Conservation (phyloP, 2,797 vertebrate genomes). For the Chanos chanos region DNA sequence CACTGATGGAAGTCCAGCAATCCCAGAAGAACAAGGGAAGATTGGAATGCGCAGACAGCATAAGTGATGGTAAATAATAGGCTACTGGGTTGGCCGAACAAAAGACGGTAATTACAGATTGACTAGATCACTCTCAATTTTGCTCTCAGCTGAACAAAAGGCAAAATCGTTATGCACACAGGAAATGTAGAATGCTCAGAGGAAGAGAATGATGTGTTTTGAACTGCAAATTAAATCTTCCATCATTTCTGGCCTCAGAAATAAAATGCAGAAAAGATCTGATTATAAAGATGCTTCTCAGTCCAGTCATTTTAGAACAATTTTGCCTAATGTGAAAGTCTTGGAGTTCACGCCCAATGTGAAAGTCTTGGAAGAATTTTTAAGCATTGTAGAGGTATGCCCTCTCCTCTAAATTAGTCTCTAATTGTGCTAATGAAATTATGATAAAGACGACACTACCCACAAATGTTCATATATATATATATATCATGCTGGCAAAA, state of each 20-base stretch:
- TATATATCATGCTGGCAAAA: too few relatives aligned
- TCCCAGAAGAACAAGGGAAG: not conserved
- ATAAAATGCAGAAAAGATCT: constrained; percentile 30
- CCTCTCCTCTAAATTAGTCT: too few relatives aligned
- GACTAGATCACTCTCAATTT: constrained; percentile 61
- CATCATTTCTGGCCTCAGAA: constrained; percentile 13
- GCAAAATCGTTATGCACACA: constrained; percentile 53
- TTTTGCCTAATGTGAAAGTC: too few relatives aligned
- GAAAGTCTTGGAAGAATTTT: too few relatives aligned
- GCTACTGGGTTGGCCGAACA: constrained; percentile 57
- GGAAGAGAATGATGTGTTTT: constrained; percentile 13
- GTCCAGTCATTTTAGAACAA: not conserved
- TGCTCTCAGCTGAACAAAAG: constrained; percentile 58
- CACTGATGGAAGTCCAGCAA: constrained; percentile 7
- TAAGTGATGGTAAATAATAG: constrained; percentile 43
- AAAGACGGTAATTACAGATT: constrained; percentile 68
- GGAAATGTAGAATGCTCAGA: constrained; percentile 34
- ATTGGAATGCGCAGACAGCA: constrained; percentile 20
- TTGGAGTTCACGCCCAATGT: too few relatives aligned
- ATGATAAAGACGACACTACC: too few relatives aligned
- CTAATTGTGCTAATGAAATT: too few relatives aligned
- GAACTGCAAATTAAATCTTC: constrained; percentile 32
- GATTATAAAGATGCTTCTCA: constrained; percentile 24
- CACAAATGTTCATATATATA: too few relatives aligned
- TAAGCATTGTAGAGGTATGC: too few relatives aligned